These are phyloP conservation scores for Cephus rjabovi DNA, from an alignment of 2,888 invertebrate genomes.

Conservation along the genomic window DNA sequence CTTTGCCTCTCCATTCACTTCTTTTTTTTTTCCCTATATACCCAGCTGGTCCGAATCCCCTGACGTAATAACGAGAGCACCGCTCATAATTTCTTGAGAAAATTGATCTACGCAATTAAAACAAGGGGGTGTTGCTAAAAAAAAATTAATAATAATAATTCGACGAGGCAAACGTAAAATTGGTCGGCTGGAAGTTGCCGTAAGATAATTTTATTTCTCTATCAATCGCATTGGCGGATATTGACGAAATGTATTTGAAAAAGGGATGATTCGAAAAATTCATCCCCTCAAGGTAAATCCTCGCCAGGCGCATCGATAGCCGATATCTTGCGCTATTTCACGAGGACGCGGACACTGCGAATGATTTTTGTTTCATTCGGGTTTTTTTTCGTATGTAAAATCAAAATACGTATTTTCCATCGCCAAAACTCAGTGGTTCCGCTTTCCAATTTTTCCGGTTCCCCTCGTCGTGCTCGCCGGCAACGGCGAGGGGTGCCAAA, in stretches of 20 bases:
- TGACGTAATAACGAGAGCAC: neutral
- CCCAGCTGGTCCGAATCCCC: neutral
- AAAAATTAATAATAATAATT: neutral
- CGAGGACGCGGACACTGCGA: no score
- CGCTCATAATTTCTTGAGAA: neutral
- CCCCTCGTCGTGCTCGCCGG: neutral
- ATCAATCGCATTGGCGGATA: no score
- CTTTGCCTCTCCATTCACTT: neutral
- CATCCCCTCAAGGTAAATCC: neutral
- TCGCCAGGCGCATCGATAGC: neutral
- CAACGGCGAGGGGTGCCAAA: neutral
- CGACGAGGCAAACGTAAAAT: neutral
- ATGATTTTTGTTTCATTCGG: neutral
- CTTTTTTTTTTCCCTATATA: neutral
- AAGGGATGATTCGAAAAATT: neutral
- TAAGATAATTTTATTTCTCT: no score
- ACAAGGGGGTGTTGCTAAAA: neutral
- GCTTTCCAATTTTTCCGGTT: neutral
- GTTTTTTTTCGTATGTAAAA: neutral
- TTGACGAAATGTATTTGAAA: no score
- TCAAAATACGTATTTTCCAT: neutral
- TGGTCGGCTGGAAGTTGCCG: no score
- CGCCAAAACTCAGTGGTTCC: neutral
- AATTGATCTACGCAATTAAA: neutral
- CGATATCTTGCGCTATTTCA: neutral